Evolutionary conservation across 2,113 vertebrate genomes (phyloP).

Genomic region (Pitta sordida): DNA sequence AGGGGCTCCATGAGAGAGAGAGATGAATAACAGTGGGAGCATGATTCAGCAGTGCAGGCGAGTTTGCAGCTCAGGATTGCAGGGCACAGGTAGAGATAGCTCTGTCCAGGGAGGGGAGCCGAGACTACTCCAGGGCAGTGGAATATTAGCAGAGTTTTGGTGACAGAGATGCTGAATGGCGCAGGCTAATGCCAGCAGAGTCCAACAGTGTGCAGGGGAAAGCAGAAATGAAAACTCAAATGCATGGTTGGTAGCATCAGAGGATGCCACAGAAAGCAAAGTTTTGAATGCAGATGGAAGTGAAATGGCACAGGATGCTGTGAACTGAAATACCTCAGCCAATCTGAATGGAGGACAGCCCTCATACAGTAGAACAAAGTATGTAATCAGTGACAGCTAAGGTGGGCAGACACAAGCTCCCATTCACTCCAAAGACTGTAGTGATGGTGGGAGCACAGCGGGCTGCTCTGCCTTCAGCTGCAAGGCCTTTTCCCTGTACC

Average conservation of each 20-base stretch:
- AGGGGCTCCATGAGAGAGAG: background rate
- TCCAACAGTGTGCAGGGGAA: background rate
- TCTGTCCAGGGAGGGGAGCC: background rate
- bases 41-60: background rate
- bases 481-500: background rate
- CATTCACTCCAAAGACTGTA: background rate
- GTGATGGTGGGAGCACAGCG: background rate
- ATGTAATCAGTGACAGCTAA: background rate
- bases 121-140: background rate
- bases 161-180: background rate
- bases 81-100: background rate
- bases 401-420: background rate
- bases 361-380: background rate
- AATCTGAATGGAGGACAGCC: background rate
- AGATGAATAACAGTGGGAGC: rapidly evolving
- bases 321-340: background rate
- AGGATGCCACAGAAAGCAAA: background rate
- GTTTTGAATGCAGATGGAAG: background rate
- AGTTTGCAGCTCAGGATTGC: background rate
- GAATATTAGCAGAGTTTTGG: background rate
- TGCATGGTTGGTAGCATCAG: rapidly evolving
- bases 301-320: background rate
- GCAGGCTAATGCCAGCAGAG: background rate
- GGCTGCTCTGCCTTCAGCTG: background rate
- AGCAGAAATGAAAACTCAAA: background rate